Conservation (phyloP, 2,888 invertebrate genomes). For the Dione vanillae region DNA sequence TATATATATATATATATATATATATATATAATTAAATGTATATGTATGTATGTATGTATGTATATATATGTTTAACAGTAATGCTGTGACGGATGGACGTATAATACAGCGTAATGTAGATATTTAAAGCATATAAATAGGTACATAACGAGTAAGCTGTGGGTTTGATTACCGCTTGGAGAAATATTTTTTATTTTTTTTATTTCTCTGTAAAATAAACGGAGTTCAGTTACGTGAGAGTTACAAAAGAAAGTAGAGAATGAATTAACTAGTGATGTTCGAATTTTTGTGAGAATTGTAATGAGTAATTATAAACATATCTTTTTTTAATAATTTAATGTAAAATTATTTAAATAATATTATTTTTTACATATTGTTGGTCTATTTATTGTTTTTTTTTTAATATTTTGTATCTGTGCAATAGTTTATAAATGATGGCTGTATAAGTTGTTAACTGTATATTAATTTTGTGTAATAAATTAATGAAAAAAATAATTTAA, state of each 20-base stretch:
- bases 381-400: not conserved
- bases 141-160: not conserved
- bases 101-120: constrained; percentile 16
- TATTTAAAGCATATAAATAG: not conserved
- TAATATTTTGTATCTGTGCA: not conserved
- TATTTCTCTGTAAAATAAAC: not conserved
- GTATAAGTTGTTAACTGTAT: not conserved
- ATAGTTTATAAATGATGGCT: not conserved
- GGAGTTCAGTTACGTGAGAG: not conserved
- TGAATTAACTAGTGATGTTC: not conserved
- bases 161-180: not conserved
- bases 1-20: too few relatives aligned
- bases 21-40: too few relatives aligned
- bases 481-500: not conserved
- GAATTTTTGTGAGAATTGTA: too few relatives aligned
- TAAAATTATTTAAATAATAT: too few relatives aligned
- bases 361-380: not conserved
- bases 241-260: not conserved
- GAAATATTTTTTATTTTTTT: not conserved
- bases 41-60: too few relatives aligned
- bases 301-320: constrained; percentile 9
- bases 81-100: constrained; percentile 31
- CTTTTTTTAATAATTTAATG: not conserved
- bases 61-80: not conserved
- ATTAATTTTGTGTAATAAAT: not conserved